Evolutionary conservation across 2,113 vertebrate genomes (phyloP).

Genomic region (Microcebus ravelobensis): DNA sequence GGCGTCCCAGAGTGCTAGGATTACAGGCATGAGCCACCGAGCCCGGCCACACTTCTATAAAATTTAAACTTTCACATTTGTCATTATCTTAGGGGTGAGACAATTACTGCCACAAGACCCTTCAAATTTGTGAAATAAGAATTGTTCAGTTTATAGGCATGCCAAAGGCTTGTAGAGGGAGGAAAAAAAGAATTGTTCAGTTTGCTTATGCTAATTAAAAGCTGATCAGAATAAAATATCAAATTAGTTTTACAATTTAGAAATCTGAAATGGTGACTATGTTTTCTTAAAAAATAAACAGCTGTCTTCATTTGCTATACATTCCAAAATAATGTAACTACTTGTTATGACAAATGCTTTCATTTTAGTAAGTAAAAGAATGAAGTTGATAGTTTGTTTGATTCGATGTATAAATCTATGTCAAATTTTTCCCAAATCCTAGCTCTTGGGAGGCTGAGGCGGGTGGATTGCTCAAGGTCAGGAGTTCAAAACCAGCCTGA

Average conservation of each 20-base stretch:
- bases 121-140: background rate
- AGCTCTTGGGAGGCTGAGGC: too few species aligned
- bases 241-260: background rate
- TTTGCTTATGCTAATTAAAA: background rate
- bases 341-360: background rate
- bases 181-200: background rate
- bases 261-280: background rate
- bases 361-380: slow-evolving; percentile 32
- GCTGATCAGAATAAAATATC: background rate
- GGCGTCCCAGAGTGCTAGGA: too few species aligned
- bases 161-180: too few species aligned
- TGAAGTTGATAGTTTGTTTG: background rate
- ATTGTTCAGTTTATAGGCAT: background rate
- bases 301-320: background rate
- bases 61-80: background rate
- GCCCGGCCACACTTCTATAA: background rate
- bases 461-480: too few species aligned
- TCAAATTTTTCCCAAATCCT: background rate
- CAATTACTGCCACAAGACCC: background rate
- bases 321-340: background rate
- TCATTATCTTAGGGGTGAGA: background rate
- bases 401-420: background rate
- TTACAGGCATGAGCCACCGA: too few species aligned
- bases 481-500: too few species aligned
- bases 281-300: background rate